Conservation (phyloP, 2,888 invertebrate species). For the Eretmocerus hayati region DNA sequence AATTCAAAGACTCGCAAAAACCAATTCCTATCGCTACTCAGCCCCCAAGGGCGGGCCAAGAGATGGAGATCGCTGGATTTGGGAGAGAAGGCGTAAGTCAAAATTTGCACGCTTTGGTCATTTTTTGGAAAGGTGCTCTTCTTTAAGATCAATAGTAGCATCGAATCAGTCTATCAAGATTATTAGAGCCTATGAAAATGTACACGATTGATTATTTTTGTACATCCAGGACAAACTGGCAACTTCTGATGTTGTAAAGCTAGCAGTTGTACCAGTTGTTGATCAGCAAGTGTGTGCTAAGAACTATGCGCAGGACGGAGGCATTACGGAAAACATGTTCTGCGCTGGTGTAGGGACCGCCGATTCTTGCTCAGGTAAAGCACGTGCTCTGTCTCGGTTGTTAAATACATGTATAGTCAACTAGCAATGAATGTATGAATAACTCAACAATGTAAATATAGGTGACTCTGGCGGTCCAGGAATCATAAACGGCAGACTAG, state of each 20-base stretch:
- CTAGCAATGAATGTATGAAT: too few relatives aligned
- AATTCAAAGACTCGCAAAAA: conserved; percentile 4
- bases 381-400: too few relatives aligned
- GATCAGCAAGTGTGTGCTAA: background rate
- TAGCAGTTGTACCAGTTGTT: conserved; percentile 7
- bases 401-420: too few relatives aligned
- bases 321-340: conserved; percentile 10
- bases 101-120: too few relatives aligned
- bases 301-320: background rate
- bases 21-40: conserved; percentile 3
- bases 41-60: background rate
- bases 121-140: too few relatives aligned
- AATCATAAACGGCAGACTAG: conserved; percentile 15
- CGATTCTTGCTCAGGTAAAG: conserved; percentile 20
- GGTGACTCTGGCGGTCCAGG: conserved; percentile 24
- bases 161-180: too few relatives aligned
- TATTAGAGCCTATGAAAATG: background rate
- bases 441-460: too few relatives aligned
- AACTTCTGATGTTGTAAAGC: conserved; percentile 1
- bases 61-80: conserved; percentile 12
- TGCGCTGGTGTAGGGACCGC: conserved; percentile 11
- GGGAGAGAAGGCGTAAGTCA: conserved; percentile 5
- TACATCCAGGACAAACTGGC: background rate
- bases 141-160: too few relatives aligned
- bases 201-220: background rate